phyloP scores from a whole-genome alignment of 2,888 invertebrate species.

The Brachypalpus laphriformis region DNA sequence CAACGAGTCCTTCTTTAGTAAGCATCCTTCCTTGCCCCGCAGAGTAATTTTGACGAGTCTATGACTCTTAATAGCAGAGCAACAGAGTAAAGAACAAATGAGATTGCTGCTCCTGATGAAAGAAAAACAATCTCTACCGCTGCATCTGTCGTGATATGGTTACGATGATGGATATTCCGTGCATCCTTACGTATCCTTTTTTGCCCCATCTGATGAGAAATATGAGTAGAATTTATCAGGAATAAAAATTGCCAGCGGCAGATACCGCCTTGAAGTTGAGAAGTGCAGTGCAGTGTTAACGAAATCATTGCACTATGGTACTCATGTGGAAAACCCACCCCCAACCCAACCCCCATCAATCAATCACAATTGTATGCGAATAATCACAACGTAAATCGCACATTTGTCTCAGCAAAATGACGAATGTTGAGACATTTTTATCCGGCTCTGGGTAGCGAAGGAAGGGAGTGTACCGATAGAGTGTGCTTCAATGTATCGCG shows the following conservation, averaged over 20 bases:
- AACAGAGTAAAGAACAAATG: conserved; percentile 46
- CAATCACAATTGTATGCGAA: neutral
- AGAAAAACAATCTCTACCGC: conserved; percentile 57
- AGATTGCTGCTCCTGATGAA: conserved; percentile 47
- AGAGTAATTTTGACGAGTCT: neutral
- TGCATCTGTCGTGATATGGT: conserved; percentile 62
- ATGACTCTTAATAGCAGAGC: conserved; percentile 15
- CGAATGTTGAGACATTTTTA: neutral
- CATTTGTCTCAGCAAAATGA: conserved; percentile 10
- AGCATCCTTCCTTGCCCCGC: neutral
- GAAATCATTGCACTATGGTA: neutral
- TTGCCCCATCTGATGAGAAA: neutral
- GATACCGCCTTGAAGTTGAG: neutral
- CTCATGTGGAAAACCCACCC: too few species aligned
- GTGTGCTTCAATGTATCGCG: neutral
- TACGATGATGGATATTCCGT: conserved; percentile 4
- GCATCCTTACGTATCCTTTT: conserved; percentile 1
- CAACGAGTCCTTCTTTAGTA: neutral
- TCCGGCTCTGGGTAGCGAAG: neutral
- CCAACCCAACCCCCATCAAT: neutral
- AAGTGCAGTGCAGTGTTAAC: conserved; percentile 6
- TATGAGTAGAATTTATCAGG: conserved; percentile 18
- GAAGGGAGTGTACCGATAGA: neutral
- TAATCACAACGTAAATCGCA: neutral
- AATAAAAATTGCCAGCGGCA: conserved; percentile 5